phyloP scores from a whole-genome alignment of 2,888 invertebrate genomes.

The Chrysolina oricalcia region DNA sequence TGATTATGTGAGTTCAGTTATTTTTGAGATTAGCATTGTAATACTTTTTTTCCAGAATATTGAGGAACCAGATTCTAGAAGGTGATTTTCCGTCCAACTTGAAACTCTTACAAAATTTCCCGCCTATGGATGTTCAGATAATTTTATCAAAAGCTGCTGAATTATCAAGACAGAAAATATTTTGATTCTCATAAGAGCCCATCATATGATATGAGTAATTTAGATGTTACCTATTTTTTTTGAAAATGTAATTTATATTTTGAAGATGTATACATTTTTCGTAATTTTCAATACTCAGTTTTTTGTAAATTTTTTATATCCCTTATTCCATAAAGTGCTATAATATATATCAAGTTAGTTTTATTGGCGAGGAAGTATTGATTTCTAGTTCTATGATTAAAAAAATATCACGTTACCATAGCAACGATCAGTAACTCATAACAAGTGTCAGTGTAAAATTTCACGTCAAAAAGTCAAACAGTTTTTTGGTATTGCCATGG shows the following conservation, averaged over 20 bases:
- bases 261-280: constrained; percentile 27
- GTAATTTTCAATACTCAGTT: constrained; percentile 32
- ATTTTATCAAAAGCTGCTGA: constrained; percentile 87
- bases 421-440: too few species aligned
- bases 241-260: background rate
- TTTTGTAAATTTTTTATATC: constrained; percentile 13
- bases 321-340: background rate
- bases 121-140: constrained; percentile 89
- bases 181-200: constrained; percentile 28
- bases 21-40: constrained; percentile 16
- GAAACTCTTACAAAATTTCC: constrained; percentile 94
- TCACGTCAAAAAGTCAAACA: too few species aligned
- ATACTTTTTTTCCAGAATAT: constrained; percentile 76
- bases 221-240: background rate
- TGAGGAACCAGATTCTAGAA: constrained; percentile 86
- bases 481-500: too few species aligned
- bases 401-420: too few species aligned
- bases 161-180: constrained; percentile 70
- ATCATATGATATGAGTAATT: background rate
- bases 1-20: constrained; percentile 89
- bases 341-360: background rate
- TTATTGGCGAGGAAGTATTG: too few species aligned
- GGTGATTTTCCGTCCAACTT: constrained; percentile 96
- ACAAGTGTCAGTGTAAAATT: too few species aligned
- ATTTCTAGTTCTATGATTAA: too few species aligned